Evolutionary conservation across 2,797 vertebrate genomes (phyloP).

Genomic region (Forpus xanthops): DNA sequence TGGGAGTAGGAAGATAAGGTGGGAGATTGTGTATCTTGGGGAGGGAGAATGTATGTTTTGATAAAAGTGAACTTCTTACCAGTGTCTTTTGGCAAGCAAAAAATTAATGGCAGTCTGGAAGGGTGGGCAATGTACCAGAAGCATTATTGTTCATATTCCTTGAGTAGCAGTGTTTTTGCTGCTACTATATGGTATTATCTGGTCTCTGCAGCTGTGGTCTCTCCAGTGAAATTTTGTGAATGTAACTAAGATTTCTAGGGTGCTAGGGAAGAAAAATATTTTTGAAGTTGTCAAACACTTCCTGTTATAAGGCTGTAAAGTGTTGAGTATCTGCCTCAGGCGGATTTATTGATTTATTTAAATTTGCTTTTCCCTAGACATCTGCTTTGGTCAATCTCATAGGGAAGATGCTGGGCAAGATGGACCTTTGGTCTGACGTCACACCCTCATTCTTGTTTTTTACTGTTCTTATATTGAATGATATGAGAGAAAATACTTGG

Average conservation of each 20-base stretch:
- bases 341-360: slow-evolving; percentile 50
- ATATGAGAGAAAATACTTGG: background rate
- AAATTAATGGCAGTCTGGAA: background rate
- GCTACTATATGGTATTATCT: background rate
- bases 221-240: slow-evolving; percentile 14
- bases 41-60: background rate
- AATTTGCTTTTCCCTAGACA: slow-evolving; percentile 13
- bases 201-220: background rate
- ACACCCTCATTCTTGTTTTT: slow-evolving; percentile 10
- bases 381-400: slow-evolving; percentile 48
- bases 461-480: background rate
- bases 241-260: slow-evolving; percentile 12
- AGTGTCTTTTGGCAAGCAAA: background rate
- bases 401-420: slow-evolving; percentile 11
- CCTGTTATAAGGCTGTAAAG: slow-evolving; percentile 35
- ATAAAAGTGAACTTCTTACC: background rate
- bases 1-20: background rate
- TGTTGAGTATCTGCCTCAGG: slow-evolving; percentile 48
- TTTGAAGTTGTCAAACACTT: slow-evolving; percentile 53
- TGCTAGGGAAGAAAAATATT: slow-evolving; percentile 38
- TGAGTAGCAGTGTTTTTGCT: background rate
- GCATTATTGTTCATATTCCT: background rate
- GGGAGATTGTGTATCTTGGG: background rate
- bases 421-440: background rate
- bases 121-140: background rate